phyloP scores from a whole-genome alignment of 2,888 invertebrate species.

The Zhuqinia jingwanae region DNA sequence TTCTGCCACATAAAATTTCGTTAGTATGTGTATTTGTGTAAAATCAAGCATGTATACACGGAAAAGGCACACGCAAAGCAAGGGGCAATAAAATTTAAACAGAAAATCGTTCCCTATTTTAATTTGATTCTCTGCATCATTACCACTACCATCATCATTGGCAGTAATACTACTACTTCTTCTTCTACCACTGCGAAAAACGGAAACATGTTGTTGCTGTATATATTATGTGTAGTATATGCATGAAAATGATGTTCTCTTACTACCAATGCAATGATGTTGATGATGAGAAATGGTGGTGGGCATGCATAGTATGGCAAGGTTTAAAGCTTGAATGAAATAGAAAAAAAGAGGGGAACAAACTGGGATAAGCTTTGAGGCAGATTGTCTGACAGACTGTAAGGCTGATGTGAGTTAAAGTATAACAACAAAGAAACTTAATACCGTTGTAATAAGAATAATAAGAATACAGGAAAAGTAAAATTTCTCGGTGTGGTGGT shows the following conservation, averaged over 20 bases:
- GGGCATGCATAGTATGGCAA: not conserved
- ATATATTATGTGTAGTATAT: not conserved
- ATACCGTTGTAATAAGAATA: no score
- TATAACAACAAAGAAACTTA: no score
- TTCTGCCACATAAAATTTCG: no score
- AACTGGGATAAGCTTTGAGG: not conserved
- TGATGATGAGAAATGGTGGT: not conserved
- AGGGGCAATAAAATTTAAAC: not conserved
- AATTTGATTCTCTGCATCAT: conserved; percentile 21
- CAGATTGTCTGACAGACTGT: conserved; percentile 6
- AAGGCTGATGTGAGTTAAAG: no score
- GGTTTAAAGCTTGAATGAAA: conserved; percentile 2
- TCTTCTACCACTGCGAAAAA: no score
- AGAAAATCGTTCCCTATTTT: not conserved
- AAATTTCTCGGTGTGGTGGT: not conserved
- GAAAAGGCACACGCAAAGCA: not conserved
- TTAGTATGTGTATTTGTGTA: no score
- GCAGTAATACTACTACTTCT: not conserved
- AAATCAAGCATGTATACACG: not conserved
- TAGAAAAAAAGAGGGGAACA: not conserved
- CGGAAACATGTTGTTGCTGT: conserved; percentile 45
- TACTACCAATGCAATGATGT: not conserved
- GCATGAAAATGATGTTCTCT: not conserved
- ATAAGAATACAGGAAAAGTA: no score
- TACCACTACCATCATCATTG: conserved; percentile 21